Evolutionary conservation across 64 coral and sea anemone genomes (phyloP), one percentile per base, ranked within the genome.

Genomic region (Catalaphyllia jardinei): DNA sequence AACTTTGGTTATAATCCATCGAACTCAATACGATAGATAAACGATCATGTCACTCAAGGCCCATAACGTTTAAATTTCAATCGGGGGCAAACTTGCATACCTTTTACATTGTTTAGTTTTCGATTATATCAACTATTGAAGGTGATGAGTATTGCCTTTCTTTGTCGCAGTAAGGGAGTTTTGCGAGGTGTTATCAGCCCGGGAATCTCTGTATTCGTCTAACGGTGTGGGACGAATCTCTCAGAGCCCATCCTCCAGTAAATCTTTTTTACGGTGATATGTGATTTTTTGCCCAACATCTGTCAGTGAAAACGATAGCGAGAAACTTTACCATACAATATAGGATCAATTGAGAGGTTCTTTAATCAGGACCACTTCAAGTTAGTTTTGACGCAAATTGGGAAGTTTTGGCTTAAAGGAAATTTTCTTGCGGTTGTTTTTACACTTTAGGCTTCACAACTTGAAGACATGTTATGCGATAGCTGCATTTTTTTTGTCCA

Each of bases 1-100:
- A 83, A 75, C 80, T 89, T 88, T 59, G 63, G 42, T 55, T 89
- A 62, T 89, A 93, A 93, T 93, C 91, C 91, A 75, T 93, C 92
- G 74, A 89, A 73, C 79, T 92, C 75, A 87, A 92, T 83, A 82
- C 65, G 42, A 82, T 84, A 89, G 60, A 81, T 89, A 93, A 93
- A 93, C 78, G 92, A 89, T 88, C 71, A 28, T 86, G 79, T 77
- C 71, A 84, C 24, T 85, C 81, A 46, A 49, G 22, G 63, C 81
- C 38, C 13, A n/a, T 42, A 71, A 27, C 62, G 62, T 85, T 85
- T 85, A 85, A 83, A 85, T 85, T 71, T 85, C 81, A 85, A 85
- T 85, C 64, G 19, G 35, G 38, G 81, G 31, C 60, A 71, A 51
- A 22, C 63, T n/a, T 19, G 62, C 29, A 83, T 65, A 65, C 61